Evolutionary conservation across 2,113 vertebrate genomes (phyloP).

Genomic region (Cinclus mexicanus): DNA sequence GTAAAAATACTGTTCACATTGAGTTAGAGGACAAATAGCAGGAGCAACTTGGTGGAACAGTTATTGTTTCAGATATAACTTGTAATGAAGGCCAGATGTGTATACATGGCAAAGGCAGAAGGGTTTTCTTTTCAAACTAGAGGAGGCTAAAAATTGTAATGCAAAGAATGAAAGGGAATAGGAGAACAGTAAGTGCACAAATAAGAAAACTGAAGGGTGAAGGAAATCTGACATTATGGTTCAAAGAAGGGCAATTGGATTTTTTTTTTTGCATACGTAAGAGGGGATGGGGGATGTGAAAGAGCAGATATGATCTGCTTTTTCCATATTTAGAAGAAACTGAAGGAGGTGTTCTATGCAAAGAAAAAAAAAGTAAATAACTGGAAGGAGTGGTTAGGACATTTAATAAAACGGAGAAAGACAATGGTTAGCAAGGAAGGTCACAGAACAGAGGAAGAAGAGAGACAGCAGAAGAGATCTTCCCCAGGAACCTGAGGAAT

Average conservation of each 20-base stretch:
- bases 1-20: not conserved
- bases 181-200: not conserved
- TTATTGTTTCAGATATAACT: not conserved
- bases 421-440: not conserved
- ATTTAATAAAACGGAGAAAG: not conserved
- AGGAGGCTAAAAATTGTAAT: not conserved
- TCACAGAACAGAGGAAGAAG: not conserved
- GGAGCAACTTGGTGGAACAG: not conserved
- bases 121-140: not conserved
- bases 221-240: not conserved
- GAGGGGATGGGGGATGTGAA: accelerated
- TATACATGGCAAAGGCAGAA: not conserved
- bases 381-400: not conserved
- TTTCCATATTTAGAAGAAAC: not conserved
- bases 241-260: not conserved
- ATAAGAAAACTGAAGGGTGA: not conserved
- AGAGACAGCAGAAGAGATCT: not conserved
- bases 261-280: not conserved
- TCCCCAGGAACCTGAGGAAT: not conserved
- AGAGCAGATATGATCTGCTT: not conserved
- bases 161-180: not conserved
- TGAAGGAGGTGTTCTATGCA: not conserved
- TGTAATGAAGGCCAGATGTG: not conserved
- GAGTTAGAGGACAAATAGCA: not conserved
- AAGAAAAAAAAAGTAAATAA: not conserved